phyloP scores from a whole-genome alignment of 1,140 invertebrate species.

The Papilio polyxenes region DNA sequence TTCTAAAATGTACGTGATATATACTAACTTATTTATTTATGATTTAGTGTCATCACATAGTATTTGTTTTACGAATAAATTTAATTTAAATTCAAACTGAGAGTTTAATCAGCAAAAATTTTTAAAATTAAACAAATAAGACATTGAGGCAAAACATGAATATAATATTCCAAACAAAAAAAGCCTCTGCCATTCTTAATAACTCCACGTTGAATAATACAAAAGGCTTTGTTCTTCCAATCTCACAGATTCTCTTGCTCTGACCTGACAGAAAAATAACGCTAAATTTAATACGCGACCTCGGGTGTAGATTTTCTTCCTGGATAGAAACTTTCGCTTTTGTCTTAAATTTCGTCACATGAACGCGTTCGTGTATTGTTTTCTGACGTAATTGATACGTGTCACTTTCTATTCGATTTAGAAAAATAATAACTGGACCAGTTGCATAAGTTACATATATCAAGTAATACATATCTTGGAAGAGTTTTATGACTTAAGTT shows the following conservation, averaged over 20 bases:
- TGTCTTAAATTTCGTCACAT: not conserved
- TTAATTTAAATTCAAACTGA: not conserved
- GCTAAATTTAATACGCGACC: not conserved
- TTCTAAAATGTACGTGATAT: too few relatives aligned
- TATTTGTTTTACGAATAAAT: not conserved
- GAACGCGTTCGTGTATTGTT: not conserved
- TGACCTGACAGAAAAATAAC: not conserved
- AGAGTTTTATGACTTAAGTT: not conserved
- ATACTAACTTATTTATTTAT: too few relatives aligned
- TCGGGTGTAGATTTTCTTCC: constrained; percentile 6
- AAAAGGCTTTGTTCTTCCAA: constrained; percentile 17
- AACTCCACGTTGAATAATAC: not conserved
- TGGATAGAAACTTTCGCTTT: not conserved
- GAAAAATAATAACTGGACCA: not conserved
- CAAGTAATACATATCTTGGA: not conserved
- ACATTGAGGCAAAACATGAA: not conserved
- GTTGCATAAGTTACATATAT: constrained; percentile 2
- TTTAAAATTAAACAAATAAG: not conserved
- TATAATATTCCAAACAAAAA: constrained; percentile 10
- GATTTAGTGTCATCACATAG: too few relatives aligned
- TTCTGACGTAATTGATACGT: not conserved
- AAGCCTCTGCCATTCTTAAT: constrained; percentile 2
- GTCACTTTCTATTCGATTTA: constrained; percentile 22
- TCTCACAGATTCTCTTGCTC: constrained; percentile 16
- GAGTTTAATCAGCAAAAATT: not conserved